Base-by-base conservation (phyloP, 2,113 vertebrate species). In the Lophotis ruficrista region DNA sequence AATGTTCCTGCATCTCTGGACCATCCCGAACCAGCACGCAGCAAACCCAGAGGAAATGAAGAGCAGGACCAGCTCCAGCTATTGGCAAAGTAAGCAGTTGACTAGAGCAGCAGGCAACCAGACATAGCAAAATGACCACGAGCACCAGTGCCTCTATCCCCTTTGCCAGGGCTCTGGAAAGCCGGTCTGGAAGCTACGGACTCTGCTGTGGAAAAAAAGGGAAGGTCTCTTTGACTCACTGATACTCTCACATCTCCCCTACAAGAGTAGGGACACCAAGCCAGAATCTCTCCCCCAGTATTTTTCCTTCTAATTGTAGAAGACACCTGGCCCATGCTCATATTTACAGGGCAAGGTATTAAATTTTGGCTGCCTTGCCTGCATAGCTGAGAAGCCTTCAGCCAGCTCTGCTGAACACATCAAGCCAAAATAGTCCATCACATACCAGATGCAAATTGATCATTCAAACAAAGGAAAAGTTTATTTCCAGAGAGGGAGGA, bases 391-490 rank as follows among this genome's bases (percentile, higher is more conserved):
- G 66, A 86, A 92, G 24, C 11, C 50, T 82, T 87, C 83, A 88
- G 48, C 41, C 50, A 92, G 75, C 33, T 70, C 58, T 83, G 41
- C 66, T 90, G 71, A 96, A 92, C 30, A 31, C 33, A 69, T 93
- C 50, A 1, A 64, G 90, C 71, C 62, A 69, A 72, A 94, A 65
- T 37, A 92, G 85, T 64, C 90, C 75, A 65, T 95, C 82, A 69
- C 79, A 86, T 68, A 93, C 87, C 82, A 94, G 85, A 95, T 90
- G 82, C 75, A 90, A 93, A 95, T 3, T 83, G 75, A 94, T 88
- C 4, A 2, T 65, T 93, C 58, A 93, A 90, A 96, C 94, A 97
- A 96, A 97, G 58, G 65, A 92, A 53, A 92, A 83, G 31, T 85
- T 92, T 80, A 37, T 77, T 92, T 94, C 90, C 92, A 92, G 66